phyloP scores from a whole-genome alignment of 53 echinoderm and acorn worm genomes.

The Astropecten irregularis region DNA sequence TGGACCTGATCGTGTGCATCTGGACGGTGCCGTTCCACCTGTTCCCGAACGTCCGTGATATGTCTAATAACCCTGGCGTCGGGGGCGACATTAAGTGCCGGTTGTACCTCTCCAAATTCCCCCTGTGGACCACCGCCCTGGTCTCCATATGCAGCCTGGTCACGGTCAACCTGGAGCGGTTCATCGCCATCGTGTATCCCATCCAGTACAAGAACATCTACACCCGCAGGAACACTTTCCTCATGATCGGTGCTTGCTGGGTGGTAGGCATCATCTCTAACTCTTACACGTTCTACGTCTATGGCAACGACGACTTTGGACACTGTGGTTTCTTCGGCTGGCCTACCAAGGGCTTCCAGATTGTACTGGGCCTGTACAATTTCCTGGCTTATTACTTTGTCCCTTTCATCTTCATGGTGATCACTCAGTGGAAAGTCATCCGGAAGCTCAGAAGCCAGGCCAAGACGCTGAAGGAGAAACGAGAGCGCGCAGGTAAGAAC shows the following conservation, averaged over 20 bases:
- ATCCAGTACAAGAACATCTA: conserved; percentile 76
- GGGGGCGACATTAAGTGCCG: conserved; percentile 81
- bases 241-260: conserved; percentile 74
- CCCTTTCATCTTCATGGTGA: conserved; percentile 43
- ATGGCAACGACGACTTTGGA: neutral
- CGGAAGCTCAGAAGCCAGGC: conserved; percentile 30
- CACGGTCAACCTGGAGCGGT: conserved; percentile 79
- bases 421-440: conserved; percentile 37
- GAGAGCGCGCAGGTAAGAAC: conserved; percentile 13
- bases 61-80: conserved; percentile 48
- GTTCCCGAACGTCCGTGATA: conserved; percentile 64
- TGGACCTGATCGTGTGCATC: conserved; percentile 77
- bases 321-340: conserved; percentile 6
- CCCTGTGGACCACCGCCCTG: conserved; percentile 79
- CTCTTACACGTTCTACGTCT: conserved; percentile 58
- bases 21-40: conserved; percentile 85
- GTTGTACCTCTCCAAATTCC: conserved; percentile 79
- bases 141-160: conserved; percentile 84
- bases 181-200: conserved; percentile 83
- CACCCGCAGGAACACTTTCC: conserved; percentile 44
- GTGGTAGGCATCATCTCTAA: conserved; percentile 74
- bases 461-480: conserved; percentile 11
- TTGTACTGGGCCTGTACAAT: conserved; percentile 15
- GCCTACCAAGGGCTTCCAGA: conserved; percentile 28
- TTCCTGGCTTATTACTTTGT: conserved; percentile 29